Base-by-base conservation (phyloP, 2,113 vertebrate genomes). In the Dissostichus mawsoni region DNA sequence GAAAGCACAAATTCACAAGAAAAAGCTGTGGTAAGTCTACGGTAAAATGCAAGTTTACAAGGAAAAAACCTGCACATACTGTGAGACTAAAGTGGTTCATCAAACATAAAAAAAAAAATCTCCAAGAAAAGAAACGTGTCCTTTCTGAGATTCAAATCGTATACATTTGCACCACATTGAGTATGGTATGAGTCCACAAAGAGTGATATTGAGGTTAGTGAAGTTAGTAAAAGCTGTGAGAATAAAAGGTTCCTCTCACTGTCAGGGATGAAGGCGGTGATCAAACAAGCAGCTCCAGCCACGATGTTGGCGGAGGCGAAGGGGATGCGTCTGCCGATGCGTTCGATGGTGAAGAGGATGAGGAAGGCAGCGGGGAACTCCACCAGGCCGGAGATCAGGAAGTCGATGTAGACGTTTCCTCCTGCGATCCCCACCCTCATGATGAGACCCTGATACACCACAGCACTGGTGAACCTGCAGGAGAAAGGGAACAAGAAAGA, bases 371-470 rank as follows among this genome's bases (percentile, higher is more conserved):
- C 96, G 0, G 97, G 97, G 68, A 99, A 94, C 82, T 99, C 97
- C 86, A 97, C 95, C 0, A 95, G 88, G 36, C 93, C 96, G 0
- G 97, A 96, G 92, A 99, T 95, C 72, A 98, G 94, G 90, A 99
- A 99, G 82, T 98, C 96, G 0, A 97, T 8, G 79, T 97, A 98
- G 72, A 99, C 88, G 45, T 98, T 97, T 90, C 97, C 96, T 58
- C 96, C 95, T 0, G 94, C 62, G 16, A 98, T 96, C 5, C 98
- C 97, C 69, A 98, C 90, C 44, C 97, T 96, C 97, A 99, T 98
- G 80, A 99, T 94, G 9, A 99, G 96, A 8, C 97, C 97, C 81
- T 98, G 97, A 76, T 99, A 98, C 1, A 98, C 95, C 84, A 98
- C 94, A 0, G 97, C 96, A 17, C 96, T 96, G 20, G 96, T 96